Base-by-base conservation (phyloP, 2,797 vertebrate genomes). In the Xerus rutilus region DNA sequence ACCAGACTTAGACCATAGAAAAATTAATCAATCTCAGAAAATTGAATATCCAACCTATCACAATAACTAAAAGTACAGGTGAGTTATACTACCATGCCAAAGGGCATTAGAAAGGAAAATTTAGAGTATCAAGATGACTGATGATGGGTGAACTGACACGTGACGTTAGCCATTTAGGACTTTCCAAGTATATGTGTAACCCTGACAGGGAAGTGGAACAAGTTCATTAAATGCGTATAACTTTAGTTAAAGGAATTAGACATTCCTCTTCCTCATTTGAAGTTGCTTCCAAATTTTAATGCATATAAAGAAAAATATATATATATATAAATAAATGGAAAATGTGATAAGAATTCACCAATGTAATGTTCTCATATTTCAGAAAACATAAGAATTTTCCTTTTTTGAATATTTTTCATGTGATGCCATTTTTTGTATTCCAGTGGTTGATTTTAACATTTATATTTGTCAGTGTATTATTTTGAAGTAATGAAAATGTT, bases 21-120 rank as follows among this genome's bases (percentile, higher is more conserved):
- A n/a, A 84, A 90, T 94, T 92, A 79, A 87, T 92, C 45, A 88
- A 23, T 39, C 43, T 43, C 21, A 85, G n/a, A n/a, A 18, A 95
- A 87, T 43, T 81, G 62, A 89, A 95, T n/a, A 62, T 72, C 62
- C 39, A 92, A 47, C 39, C 7, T 76, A 15, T 35, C 93, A 12
- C 64, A 82, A 69, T 76, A 67, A 87, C 23, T 47, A 52, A 45
- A 88, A 76, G 59, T 62, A 7, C 11, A 76, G 25, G 52, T 57
- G 35, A 69, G 39, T 77, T 1, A 0, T 39, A 21, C 13, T 57
- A 15, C n/a, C 54, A 7, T 49, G 11, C 32, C 69, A 73, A 69
- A 92, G 35, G 57, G 7, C 59, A 92, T 67, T 30, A 43, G 23
- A 85, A n/a, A 84, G 43, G 25, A 91, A 86, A 6, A 47, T 57